A percentile compares a stretch with the other conserved stretches of the same genome.
These are phyloP conservation scores for Podarcis siculus DNA, from an alignment of 2,797 vertebrate genomes.

Conservation along the genomic window DNA sequence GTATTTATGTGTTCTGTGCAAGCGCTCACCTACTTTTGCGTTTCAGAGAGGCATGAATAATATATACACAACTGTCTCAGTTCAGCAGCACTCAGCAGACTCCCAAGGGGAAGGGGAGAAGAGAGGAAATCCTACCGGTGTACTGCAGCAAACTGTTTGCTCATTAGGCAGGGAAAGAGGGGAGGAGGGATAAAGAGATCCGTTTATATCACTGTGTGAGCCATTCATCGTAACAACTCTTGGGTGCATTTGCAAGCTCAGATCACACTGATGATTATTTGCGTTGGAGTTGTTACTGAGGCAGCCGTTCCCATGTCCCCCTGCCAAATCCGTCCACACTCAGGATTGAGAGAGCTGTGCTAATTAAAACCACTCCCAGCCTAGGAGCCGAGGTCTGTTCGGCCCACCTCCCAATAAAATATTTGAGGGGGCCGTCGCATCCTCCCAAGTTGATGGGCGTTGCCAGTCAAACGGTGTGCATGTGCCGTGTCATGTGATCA, in stretches of 20 bases:
- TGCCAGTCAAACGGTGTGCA: too few relatives aligned
- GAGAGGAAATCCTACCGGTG: conserved; percentile 1
- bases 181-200: neutral
- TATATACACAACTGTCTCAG: conserved; percentile 16
- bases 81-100: conserved; percentile 3
- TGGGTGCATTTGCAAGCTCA: neutral
- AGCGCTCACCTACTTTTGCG: neutral
- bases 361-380: neutral
- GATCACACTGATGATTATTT: conserved; percentile 13
- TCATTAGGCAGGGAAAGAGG: neutral
- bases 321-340: conserved; percentile 14
- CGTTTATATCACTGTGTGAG: neutral
- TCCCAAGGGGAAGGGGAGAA: neutral
- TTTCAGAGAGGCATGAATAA: conserved; percentile 24
- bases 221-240: conserved; percentile 18
- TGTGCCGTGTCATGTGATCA: too few relatives aligned
- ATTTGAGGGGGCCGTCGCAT: too few relatives aligned
- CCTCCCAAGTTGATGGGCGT: too few relatives aligned
- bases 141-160: neutral
- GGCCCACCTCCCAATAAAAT: too few relatives aligned
- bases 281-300: neutral
- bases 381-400: too few relatives aligned
- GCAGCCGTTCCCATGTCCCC: conserved; percentile 4
- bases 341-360: neutral
- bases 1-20: neutral